These are phyloP conservation scores for Pseudotriccus pelzelni DNA, from an alignment of 2,797 vertebrate species.

Conservation along the genomic window DNA sequence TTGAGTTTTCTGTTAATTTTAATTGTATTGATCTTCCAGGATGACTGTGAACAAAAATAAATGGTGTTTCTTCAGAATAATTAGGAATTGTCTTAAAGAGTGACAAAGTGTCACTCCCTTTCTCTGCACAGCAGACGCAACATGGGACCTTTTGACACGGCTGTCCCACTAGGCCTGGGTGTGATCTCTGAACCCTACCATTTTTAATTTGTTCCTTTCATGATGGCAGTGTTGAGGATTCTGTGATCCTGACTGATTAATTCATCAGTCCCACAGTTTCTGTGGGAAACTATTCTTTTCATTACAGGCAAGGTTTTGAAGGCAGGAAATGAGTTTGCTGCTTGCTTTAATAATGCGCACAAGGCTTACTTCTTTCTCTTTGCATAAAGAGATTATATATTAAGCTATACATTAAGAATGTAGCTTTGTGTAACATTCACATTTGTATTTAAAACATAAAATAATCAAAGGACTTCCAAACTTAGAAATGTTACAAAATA, in stretches of 20 bases:
- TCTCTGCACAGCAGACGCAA: neutral
- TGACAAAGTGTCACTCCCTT: neutral
- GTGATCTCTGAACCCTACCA: slow-evolving; percentile 17
- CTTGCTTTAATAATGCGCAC: neutral
- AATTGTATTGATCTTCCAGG: neutral
- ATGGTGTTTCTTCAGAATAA: slow-evolving; percentile 21
- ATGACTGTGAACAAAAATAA: slow-evolving; percentile 31
- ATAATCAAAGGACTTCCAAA: neutral
- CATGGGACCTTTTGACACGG: neutral
- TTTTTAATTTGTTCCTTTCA: slow-evolving; percentile 37
- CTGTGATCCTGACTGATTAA: slow-evolving; percentile 6
- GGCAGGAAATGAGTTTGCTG: slow-evolving; percentile 8
- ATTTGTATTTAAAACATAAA: neutral
- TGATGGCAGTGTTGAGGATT: neutral
- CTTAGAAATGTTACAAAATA: neutral
- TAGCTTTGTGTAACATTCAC: neutral
- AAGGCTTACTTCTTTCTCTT: slow-evolving; percentile 15
- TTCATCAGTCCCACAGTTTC: neutral
- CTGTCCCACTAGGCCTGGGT: neutral
- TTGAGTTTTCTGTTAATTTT: slow-evolving; percentile 28
- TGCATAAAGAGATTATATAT: neutral
- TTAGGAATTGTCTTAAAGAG: neutral
- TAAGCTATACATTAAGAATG: neutral
- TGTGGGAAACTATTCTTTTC: slow-evolving; percentile 22
- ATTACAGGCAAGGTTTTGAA: neutral